Base-by-base conservation (phyloP, 2,888 invertebrate genomes). In the Caenorhabditis sp. region DNA sequence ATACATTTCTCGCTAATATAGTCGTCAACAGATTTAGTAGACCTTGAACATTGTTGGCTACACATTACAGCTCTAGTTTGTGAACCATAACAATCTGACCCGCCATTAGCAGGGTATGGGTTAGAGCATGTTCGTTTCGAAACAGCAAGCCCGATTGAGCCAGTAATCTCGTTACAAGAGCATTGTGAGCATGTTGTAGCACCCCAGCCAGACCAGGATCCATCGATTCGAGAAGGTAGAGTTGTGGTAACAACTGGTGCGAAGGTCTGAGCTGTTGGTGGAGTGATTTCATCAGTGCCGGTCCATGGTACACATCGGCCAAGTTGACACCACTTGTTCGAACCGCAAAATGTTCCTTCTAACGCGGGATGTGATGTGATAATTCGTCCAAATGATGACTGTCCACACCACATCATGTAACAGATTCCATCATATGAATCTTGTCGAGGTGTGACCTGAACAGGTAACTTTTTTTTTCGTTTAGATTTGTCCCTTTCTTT, bases 341-440 rank as follows among this genome's bases (percentile, higher is more conserved):
- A 76, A 26, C 84, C 86, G 62, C 87, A 87, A 76, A 83, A 83
- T 8, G 87, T 87, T 27, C 86, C 86, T 77, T 78, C 78, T 26
- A 79, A 60, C 21, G 81, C 78, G 1, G 87, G 87, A 77, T 87
- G 87, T n/a, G 88, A 87, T 21, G 88, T 88, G 70, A 88, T 84
- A 67, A 87, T 85, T 62, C 87, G 74, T 43, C 87, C 87, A 58
- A 81, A 87, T 12, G 74, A 69, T 19, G 79, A 77, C 72, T 83
- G 83, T 24, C 87, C 86, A 77, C 88, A 88, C 86, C 87, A 88
- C 86, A 88, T 87, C 88, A 87, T 88, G 74, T 85, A 81, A 75
- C 88, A 88, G 69, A 86, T 82, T 43, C 82, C 85, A 71, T 87
- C 87, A 68, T 84, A 83, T 53, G 84, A 79, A 69, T 86, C 87